Conservation (phyloP, 92 coral and sea anemone species). For the Galaxea fascicularis region DNA sequence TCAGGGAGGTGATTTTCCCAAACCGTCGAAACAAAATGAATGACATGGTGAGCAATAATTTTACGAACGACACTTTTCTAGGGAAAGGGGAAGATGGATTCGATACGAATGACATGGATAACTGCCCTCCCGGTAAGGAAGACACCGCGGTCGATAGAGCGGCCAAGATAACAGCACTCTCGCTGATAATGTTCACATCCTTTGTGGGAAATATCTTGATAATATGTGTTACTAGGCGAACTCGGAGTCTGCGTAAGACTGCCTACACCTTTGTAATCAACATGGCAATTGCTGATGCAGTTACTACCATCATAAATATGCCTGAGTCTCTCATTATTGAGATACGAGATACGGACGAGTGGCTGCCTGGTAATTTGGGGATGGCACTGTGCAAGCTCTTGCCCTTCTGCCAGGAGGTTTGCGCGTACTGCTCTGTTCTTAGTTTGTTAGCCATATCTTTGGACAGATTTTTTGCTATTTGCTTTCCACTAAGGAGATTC, state of each 20-base stretch:
- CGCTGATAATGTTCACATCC: conserved; percentile 39
- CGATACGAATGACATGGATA: neutral
- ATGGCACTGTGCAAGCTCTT: conserved; percentile 52
- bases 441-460: conserved; percentile 74
- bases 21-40: conserved; percentile 7
- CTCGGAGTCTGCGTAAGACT: conserved; percentile 49
- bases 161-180: conserved; percentile 49
- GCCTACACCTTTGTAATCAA: conserved; percentile 68
- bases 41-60: conserved; percentile 1
- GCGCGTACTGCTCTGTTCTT: conserved; percentile 78
- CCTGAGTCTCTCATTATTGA: conserved; percentile 60
- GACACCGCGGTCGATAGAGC: conserved; percentile 24
- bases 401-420: conserved; percentile 65
- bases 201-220: conserved; percentile 64
- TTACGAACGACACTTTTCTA: conserved; percentile 19
- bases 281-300: conserved; percentile 75
- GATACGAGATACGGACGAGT: conserved; percentile 44
- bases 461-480: conserved; percentile 79
- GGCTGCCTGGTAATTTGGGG: conserved; percentile 48
- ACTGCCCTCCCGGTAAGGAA: conserved; percentile 21
- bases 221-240: conserved; percentile 50
- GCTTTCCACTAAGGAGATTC: conserved; percentile 70
- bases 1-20: neutral
- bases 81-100: neutral
- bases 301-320: conserved; percentile 65